phyloP scores from a whole-genome alignment of 2,797 vertebrate genomes.

The Anableps anableps region DNA sequence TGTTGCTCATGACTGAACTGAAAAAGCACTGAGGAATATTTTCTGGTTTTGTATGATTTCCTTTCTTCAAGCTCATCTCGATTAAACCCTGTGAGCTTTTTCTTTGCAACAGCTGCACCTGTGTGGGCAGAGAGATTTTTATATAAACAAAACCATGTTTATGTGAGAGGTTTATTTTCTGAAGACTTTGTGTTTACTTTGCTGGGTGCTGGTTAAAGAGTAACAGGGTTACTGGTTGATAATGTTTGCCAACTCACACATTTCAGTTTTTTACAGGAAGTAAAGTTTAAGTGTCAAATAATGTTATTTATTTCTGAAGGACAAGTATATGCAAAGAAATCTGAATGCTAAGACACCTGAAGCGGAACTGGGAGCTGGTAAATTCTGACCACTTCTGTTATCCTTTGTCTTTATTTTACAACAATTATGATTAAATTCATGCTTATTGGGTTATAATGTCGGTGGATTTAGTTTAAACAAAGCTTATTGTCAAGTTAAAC shows the following conservation, averaged over 20 bases:
- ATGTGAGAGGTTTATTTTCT: background rate
- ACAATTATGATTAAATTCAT: background rate
- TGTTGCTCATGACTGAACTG: background rate
- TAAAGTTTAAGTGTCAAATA: background rate
- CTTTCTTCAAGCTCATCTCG: background rate
- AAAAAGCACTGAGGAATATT: too few species aligned
- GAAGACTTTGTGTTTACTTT: conserved; percentile 35
- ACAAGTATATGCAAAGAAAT: background rate
- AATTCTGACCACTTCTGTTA: background rate
- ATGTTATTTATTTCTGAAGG: background rate
- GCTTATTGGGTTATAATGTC: background rate
- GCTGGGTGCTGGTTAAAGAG: conserved; percentile 44
- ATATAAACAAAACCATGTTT: background rate
- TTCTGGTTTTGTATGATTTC: background rate
- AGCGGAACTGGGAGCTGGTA: background rate
- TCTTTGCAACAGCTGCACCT: background rate
- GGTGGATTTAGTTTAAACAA: background rate
- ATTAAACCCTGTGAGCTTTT: background rate
- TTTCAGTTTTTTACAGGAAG: background rate
- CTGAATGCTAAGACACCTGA: background rate
- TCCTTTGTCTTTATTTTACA: background rate
- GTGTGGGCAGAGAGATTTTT: background rate
- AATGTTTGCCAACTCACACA: background rate
- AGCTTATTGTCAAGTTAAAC: background rate
- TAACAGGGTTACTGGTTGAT: conserved; percentile 25